Evolutionary conservation across 2,797 vertebrate species (phyloP).

Genomic region (Lerista edwardsae): DNA sequence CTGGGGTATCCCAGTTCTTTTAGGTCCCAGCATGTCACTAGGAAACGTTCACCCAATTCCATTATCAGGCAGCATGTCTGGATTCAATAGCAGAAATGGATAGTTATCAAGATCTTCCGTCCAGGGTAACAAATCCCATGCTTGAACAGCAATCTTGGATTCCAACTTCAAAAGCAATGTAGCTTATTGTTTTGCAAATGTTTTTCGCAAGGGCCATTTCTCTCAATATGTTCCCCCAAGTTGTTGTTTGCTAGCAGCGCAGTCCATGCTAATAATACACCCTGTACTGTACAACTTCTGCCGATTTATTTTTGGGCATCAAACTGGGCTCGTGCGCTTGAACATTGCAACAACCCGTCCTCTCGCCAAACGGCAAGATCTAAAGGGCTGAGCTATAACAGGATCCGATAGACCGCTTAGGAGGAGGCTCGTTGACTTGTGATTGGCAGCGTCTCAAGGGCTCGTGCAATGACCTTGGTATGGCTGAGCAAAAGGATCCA

Average conservation of each 20-base stretch:
- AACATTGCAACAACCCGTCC: background rate
- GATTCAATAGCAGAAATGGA: background rate
- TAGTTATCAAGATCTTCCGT: background rate
- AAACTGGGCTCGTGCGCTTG: background rate
- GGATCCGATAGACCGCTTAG: background rate
- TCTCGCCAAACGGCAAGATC: background rate
- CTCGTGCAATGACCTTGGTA: background rate
- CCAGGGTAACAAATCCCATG: background rate
- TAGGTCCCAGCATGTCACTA: too few species aligned
- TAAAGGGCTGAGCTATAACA: background rate
- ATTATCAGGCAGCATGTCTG: too few species aligned
- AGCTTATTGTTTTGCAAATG: background rate
- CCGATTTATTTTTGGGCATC: background rate
- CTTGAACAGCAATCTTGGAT: background rate
- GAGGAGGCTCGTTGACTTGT: background rate
- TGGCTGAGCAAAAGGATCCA: constrained; percentile 7
- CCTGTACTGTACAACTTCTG: background rate
- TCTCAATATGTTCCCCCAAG: background rate
- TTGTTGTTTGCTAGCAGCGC: background rate
- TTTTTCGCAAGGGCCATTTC: background rate
- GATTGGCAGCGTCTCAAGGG: background rate
- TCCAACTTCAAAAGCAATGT: background rate
- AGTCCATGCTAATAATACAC: constrained; percentile 6
- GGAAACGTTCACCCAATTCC: too few species aligned
- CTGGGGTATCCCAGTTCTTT: too few species aligned